phyloP scores from a whole-genome alignment of 2,888 invertebrate genomes.

The Cistogaster globosa region DNA sequence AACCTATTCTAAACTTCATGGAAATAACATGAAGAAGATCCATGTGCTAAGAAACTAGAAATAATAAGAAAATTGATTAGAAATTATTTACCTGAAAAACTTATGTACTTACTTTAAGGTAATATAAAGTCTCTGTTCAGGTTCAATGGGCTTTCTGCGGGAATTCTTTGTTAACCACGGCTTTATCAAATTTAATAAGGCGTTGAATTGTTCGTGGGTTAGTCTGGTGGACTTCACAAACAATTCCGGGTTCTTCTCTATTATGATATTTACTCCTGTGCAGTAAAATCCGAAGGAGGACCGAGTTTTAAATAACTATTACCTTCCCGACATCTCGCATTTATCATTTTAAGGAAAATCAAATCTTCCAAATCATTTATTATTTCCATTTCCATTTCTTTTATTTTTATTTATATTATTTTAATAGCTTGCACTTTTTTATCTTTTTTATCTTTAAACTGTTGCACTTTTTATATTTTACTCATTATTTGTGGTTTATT shows the following conservation, averaged over 20 bases:
- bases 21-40: constrained; percentile 32
- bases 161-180: constrained; percentile 34
- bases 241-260: constrained; percentile 35
- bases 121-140: constrained; percentile 36
- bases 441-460: too few species aligned
- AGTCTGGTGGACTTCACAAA: constrained; percentile 38
- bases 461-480: too few species aligned
- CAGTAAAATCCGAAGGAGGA: constrained; percentile 21
- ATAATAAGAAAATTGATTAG: neutral
- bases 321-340: too few species aligned
- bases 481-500: too few species aligned
- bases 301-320: too few species aligned
- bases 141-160: constrained; percentile 50
- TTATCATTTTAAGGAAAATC: too few species aligned
- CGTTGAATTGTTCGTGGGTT: constrained; percentile 35
- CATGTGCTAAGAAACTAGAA: constrained; percentile 6
- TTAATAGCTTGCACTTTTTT: too few species aligned
- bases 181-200: constrained; percentile 29
- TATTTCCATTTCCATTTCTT: too few species aligned
- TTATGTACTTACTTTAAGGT: constrained; percentile 10
- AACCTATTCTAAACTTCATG: constrained; percentile 4
- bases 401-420: too few species aligned
- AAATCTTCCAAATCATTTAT: too few species aligned
- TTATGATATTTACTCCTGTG: neutral
- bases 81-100: neutral